These are phyloP conservation scores for Ectemnius cavifrons DNA, from an alignment of 2,888 invertebrate genomes.

Conservation along the genomic window DNA sequence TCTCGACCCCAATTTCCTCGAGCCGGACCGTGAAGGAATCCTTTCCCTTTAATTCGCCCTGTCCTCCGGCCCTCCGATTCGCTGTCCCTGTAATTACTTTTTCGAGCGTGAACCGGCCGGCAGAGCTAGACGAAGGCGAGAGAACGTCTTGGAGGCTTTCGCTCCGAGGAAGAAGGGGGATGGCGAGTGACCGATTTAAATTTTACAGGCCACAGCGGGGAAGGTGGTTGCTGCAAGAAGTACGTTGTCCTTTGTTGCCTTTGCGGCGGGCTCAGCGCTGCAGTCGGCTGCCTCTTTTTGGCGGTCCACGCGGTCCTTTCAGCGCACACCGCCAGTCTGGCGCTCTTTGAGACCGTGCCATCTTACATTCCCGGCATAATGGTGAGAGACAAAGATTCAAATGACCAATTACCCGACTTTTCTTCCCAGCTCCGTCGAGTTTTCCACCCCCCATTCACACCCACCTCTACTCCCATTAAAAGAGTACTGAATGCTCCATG, in stretches of 20 bases:
- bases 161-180: not conserved
- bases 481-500: not conserved
- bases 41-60: no score
- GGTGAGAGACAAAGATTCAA: conserved; percentile 80
- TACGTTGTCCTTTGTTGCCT: conserved; percentile 91
- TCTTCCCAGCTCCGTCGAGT: not conserved
- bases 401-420: conserved; percentile 26
- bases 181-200: conserved; percentile 40
- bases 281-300: conserved; percentile 87
- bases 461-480: not conserved
- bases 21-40: no score
- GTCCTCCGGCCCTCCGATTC: no score
- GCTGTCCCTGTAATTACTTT: no score
- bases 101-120: no score
- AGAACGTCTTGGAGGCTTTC: not conserved
- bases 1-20: no score
- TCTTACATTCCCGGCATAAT: conserved; percentile 95
- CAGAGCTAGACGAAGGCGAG: no score
- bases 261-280: conserved; percentile 88
- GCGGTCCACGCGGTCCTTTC: conserved; percentile 89
- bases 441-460: not conserved
- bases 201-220: conserved; percentile 69
- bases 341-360: conserved; percentile 93
- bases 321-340: conserved; percentile 83
- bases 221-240: conserved; percentile 79